phyloP scores from a whole-genome alignment of 2,888 invertebrate species.

The Orthonychiurus folsomi region DNA sequence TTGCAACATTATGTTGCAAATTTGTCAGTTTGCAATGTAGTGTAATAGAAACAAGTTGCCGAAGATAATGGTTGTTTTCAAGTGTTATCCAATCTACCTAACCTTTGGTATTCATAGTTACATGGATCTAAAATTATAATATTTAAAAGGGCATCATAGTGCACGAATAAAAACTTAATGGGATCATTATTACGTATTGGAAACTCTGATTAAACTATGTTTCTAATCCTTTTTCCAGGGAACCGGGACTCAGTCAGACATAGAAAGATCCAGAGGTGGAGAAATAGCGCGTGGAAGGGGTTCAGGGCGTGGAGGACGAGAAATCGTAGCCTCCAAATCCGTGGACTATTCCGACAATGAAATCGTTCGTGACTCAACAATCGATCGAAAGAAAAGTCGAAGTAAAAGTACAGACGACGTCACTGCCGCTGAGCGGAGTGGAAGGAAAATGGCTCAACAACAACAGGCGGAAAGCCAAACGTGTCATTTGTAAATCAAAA shows the following conservation, averaged over 20 bases:
- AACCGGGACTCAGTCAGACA: constrained; percentile 27
- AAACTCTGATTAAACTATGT: constrained; percentile 3
- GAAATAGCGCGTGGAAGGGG: constrained; percentile 28
- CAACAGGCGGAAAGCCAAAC: constrained; percentile 14
- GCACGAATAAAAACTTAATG: too few species aligned
- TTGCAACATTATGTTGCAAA: too few species aligned
- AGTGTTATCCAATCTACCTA: not conserved
- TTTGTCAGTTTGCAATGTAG: too few species aligned
- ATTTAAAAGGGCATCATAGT: too few species aligned
- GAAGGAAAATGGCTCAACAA: constrained; percentile 3
- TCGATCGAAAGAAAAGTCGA: constrained; percentile 39
- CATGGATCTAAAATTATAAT: too few species aligned
- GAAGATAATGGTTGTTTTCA: too few species aligned
- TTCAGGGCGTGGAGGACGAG: constrained; percentile 34
- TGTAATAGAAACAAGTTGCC: too few species aligned
- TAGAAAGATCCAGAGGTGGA: constrained; percentile 26
- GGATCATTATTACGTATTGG: too few species aligned
- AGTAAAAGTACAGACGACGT: constrained; percentile 88
- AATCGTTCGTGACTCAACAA: constrained; percentile 38
- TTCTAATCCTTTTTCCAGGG: constrained; percentile 23
- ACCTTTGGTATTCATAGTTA: not conserved
- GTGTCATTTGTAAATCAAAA: too few species aligned
- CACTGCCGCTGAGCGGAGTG: constrained; percentile 43
- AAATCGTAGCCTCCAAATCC: constrained; percentile 46
- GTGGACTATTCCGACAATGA: constrained; percentile 52